Percentiles rank a stretch among this genome's conserved stretches.
phyloP scores from a whole-genome alignment of 2,888 invertebrate genomes.

The Selenia dentaria region DNA sequence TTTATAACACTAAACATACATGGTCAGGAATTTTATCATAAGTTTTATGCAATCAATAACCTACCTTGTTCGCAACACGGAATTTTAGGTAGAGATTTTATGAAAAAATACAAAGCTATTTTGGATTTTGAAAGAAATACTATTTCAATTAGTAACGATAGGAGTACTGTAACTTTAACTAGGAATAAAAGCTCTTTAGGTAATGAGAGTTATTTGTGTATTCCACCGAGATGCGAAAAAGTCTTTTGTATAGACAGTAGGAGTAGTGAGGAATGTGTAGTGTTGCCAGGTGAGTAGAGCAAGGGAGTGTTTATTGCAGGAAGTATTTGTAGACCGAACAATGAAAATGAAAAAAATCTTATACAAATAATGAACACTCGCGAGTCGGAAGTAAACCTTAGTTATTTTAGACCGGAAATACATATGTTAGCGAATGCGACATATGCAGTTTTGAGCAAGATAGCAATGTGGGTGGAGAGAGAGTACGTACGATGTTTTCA shows the following conservation, averaged over 20 bases:
- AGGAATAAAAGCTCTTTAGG: not conserved
- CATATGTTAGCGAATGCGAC: no score
- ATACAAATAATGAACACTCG: no score
- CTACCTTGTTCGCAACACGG: not conserved
- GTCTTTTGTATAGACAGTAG: not conserved
- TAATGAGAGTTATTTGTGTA: not conserved
- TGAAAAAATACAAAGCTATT: no score
- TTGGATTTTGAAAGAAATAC: not conserved
- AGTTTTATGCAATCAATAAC: not conserved
- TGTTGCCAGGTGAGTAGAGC: not conserved
- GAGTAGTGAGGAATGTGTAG: not conserved
- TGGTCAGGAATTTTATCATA: not conserved
- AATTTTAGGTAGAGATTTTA: not conserved
- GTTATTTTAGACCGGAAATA: no score
- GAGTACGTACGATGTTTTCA: no score
- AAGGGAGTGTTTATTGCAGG: not conserved
- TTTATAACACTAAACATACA: not conserved
- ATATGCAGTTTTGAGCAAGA: no score
- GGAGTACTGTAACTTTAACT: not conserved
- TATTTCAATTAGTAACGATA: not conserved
- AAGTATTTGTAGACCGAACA: not conserved
- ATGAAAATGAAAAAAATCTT: no score
- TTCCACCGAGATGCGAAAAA: not conserved
- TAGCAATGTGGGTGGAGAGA: no score
- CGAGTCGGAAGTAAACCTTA: no score